Evolutionary conservation across 2,797 vertebrate genomes (phyloP).

Genomic region (Propithecus deckenii): DNA sequence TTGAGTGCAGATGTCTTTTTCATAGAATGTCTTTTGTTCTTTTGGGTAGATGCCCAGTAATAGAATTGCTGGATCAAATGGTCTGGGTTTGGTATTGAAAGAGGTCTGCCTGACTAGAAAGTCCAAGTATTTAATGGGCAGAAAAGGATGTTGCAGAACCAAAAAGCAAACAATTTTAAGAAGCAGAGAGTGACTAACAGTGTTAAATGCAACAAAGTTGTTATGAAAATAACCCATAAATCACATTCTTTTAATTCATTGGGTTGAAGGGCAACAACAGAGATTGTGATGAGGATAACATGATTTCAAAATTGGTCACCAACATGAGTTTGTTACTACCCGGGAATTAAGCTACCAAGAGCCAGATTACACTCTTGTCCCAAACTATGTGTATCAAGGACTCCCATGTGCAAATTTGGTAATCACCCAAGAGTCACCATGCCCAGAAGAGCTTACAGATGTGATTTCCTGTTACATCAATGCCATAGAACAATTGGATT

Average conservation of each 20-base stretch:
- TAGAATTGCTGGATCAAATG: too few species aligned
- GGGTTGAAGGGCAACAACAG: not conserved
- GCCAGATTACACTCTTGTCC: not conserved
- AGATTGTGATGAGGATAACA: not conserved
- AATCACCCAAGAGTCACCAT: not conserved
- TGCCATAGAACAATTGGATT: not conserved
- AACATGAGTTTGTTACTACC: not conserved
- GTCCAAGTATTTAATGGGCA: not conserved
- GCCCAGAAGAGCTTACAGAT: not conserved
- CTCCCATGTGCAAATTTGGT: not conserved
- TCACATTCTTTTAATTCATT: not conserved
- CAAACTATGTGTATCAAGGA: not conserved
- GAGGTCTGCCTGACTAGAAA: not conserved
- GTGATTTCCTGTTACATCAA: not conserved
- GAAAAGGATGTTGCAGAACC: not conserved
- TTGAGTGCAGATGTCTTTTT: too few species aligned
- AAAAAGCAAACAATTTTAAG: not conserved
- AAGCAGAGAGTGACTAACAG: not conserved
- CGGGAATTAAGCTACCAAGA: not conserved
- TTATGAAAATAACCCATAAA: not conserved
- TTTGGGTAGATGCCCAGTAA: too few species aligned
- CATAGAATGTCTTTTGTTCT: too few species aligned
- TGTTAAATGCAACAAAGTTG: not conserved
- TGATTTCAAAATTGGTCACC: not conserved
- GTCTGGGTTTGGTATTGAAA: not conserved